A percentile compares a stretch with the other conserved stretches of the same genome.
These are phyloP conservation scores for Eilema sororculum DNA, from an alignment of 2,888 invertebrate genomes.

Conservation along the genomic window DNA sequence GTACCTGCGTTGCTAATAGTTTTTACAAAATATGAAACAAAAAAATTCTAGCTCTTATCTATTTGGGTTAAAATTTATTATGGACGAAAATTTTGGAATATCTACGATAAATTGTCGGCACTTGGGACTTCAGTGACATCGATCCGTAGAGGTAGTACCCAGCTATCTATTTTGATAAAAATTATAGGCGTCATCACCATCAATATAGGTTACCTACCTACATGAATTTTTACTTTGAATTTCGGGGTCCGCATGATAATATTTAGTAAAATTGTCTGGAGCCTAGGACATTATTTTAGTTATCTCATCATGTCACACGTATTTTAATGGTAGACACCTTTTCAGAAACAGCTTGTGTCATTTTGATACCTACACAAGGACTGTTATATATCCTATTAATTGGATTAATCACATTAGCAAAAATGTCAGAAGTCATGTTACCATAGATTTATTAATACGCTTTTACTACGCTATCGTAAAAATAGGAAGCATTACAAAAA, in stretches of 20 bases:
- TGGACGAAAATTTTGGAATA: too few species aligned
- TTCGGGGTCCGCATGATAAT: neutral
- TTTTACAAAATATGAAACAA: too few species aligned
- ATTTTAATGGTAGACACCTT: neutral
- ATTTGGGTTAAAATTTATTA: too few species aligned
- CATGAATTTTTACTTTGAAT: neutral
- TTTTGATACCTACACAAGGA: neutral
- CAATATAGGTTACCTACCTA: too few species aligned
- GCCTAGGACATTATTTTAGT: neutral
- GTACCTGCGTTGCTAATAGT: too few species aligned
- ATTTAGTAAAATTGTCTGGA: neutral
- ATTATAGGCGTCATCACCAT: neutral
- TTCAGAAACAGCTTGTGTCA: neutral
- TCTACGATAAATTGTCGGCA: too few species aligned
- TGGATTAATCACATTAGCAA: conserved; percentile 8
- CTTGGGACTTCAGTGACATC: too few species aligned
- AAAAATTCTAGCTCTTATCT: too few species aligned
- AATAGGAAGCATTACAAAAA: conserved; percentile 32
- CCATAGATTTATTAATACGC: conserved; percentile 3
- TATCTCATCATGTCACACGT: neutral
- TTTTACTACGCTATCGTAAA: conserved; percentile 18
- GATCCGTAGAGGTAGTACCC: too few species aligned
- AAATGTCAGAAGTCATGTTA: conserved; percentile 11
- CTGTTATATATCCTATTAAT: conserved; percentile 1
- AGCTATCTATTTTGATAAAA: too few species aligned